These are phyloP conservation scores for Tiphia femorata DNA, from an alignment of 2,888 invertebrate species.

Conservation along the genomic window DNA sequence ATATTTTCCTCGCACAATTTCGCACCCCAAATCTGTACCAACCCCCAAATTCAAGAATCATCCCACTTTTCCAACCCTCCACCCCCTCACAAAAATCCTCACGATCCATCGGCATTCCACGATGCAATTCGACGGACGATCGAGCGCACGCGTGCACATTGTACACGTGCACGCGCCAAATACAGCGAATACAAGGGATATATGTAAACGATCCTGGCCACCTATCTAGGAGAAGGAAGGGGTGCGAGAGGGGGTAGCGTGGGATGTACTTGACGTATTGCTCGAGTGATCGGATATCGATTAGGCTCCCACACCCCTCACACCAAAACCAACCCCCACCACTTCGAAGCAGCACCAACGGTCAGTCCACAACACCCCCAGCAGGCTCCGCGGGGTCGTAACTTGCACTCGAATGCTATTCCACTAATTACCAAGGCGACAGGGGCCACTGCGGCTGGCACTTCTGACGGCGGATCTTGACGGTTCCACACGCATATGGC, in stretches of 20 bases:
- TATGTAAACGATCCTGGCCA: conserved; percentile 17
- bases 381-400: conserved; percentile 59
- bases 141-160: not conserved
- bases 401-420: conserved; percentile 61
- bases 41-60: no score
- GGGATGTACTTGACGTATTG: conserved; percentile 66
- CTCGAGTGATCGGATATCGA: conserved; percentile 65
- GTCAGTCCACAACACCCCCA: conserved; percentile 48
- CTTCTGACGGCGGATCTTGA: conserved; percentile 50
- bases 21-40: no score
- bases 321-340: no score
- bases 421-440: conserved; percentile 62
- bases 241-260: no score
- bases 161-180: not conserved
- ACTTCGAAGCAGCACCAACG: no score
- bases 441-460: conserved; percentile 51
- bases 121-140: no score
- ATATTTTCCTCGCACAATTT: no score
- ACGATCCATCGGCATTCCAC: no score
- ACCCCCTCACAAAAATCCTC: not conserved
- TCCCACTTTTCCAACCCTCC: no score
- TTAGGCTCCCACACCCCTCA: conserved; percentile 56
- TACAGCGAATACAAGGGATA: no score
- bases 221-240: conserved; percentile 29
- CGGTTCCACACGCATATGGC: conserved; percentile 41